A percentile compares a stretch with the other conserved stretches of the same genome.
Conservation (phyloP, 1,140 invertebrate genomes). For the Zaprionus davidi region DNA sequence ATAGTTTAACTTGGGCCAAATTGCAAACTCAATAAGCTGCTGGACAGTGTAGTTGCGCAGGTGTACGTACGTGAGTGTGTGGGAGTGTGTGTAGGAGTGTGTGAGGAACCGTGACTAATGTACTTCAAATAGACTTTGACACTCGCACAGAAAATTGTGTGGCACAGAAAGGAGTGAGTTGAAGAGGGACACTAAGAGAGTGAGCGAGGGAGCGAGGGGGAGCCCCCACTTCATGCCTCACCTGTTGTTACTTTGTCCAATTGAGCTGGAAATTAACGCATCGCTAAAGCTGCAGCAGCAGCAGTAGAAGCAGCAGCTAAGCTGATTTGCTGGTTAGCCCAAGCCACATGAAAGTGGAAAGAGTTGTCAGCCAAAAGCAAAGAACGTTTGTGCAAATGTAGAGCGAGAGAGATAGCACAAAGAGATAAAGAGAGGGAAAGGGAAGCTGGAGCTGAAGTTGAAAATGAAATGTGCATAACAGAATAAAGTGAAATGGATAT, state of each 20-base stretch:
- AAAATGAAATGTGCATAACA: slow-evolving; percentile 4
- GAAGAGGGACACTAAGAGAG: not conserved
- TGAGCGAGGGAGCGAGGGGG: no score
- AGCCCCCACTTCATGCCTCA: slow-evolving; percentile 26
- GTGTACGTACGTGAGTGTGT: slow-evolving; percentile 8
- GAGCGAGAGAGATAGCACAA: not conserved
- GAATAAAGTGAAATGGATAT: not conserved
- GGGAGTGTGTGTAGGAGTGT: slow-evolving; percentile 1
- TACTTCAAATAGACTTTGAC: slow-evolving; percentile 52
- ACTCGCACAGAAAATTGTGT: slow-evolving; percentile 24
- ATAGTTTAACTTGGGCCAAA: slow-evolving; percentile 45
- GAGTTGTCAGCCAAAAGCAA: slow-evolving; percentile 2
- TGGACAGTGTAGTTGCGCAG: slow-evolving; percentile 19
- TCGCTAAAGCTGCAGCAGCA: slow-evolving; percentile 31
- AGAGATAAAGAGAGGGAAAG: not conserved
- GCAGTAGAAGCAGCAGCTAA: slow-evolving; percentile 24
- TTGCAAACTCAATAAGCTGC: slow-evolving; percentile 42
- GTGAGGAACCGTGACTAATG: slow-evolving; percentile 45
- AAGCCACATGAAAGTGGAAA: slow-evolving; percentile 29
- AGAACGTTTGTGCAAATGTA: slow-evolving; percentile 1
- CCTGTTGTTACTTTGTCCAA: slow-evolving; percentile 47
- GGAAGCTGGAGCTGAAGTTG: not conserved
- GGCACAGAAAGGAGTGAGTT: not conserved
- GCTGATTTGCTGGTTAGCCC: slow-evolving; percentile 34
- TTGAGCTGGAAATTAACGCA: slow-evolving; percentile 45